Conservation (phyloP, 2,113 vertebrate genomes). For the Pelecanus crispus region DNA sequence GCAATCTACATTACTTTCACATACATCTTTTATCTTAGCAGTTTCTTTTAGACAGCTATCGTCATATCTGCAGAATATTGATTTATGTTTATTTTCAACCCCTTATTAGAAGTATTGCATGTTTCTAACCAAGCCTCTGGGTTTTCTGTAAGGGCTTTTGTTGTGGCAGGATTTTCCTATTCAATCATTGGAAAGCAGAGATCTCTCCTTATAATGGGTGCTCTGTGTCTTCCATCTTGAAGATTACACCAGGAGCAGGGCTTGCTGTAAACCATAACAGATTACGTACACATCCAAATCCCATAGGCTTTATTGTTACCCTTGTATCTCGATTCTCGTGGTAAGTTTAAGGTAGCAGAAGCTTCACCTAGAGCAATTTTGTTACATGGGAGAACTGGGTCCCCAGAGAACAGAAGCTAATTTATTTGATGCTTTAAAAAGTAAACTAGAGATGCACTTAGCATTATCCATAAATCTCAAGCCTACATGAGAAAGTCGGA, state of each 20-base stretch:
- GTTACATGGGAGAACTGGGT: not conserved
- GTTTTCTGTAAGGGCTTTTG: not conserved
- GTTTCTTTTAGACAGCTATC: not conserved
- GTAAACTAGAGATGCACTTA: not conserved
- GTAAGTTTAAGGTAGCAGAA: not conserved
- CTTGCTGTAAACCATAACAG: not conserved
- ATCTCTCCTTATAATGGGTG: not conserved
- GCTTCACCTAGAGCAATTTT: not conserved
- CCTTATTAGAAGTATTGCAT: not conserved
- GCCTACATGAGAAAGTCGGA: not conserved
- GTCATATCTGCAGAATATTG: not conserved
- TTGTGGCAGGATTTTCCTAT: not conserved
- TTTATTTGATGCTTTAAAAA: not conserved
- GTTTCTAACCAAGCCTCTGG: not conserved
- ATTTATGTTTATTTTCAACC: not conserved
- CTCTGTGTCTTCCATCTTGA: not conserved
- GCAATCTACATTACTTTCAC: not conserved
- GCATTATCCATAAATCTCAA: not conserved
- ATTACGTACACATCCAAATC: not conserved
- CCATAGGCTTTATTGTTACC: not conserved
- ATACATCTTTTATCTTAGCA: not conserved
- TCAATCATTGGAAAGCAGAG: not conserved
- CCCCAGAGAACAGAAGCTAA: not conserved
- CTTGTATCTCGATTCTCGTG: not conserved
- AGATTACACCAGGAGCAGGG: not conserved